Evolutionary conservation across 2,888 invertebrate species (phyloP).

Genomic region (Platycheirus rosarum): DNA sequence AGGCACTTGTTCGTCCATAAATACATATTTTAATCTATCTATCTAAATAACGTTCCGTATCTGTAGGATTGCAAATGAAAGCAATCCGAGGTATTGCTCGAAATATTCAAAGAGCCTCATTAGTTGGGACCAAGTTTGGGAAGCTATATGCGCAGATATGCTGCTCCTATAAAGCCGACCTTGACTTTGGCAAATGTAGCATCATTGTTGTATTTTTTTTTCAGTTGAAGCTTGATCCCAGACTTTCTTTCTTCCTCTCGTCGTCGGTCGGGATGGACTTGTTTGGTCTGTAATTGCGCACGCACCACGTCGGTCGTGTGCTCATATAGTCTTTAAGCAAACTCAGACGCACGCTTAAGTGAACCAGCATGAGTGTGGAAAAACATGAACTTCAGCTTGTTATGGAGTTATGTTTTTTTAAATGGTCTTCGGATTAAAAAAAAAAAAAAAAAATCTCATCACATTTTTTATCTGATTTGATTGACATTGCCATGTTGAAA

Average conservation of each 20-base stretch:
- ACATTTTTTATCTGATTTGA: conserved; percentile 8
- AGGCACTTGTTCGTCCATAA: conserved; percentile 6
- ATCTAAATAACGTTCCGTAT: background rate
- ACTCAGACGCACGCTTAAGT: background rate
- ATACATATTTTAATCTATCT: background rate
- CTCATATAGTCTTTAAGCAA: background rate
- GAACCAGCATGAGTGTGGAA: background rate
- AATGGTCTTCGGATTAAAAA: conserved; percentile 19
- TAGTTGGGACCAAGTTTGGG: too few species aligned
- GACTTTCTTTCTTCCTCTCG: conserved; percentile 46
- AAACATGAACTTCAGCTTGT: conserved; percentile 11
- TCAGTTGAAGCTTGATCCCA: background rate
- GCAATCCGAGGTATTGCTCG: background rate
- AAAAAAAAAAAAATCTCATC: too few species aligned
- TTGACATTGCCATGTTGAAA: conserved; percentile 25
- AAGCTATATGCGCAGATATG: too few species aligned
- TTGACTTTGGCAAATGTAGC: conserved; percentile 27
- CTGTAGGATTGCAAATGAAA: background rate
- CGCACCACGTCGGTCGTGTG: background rate
- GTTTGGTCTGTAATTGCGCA: conserved; percentile 10
- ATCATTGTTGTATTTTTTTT: background rate
- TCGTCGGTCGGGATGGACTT: conserved; percentile 22
- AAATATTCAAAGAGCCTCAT: background rate
- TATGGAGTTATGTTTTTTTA: conserved; percentile 14
- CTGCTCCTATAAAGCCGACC: background rate